Evolutionary conservation across 2,113 vertebrate species (phyloP).

Genomic region (Mastomys natalensis): DNA sequence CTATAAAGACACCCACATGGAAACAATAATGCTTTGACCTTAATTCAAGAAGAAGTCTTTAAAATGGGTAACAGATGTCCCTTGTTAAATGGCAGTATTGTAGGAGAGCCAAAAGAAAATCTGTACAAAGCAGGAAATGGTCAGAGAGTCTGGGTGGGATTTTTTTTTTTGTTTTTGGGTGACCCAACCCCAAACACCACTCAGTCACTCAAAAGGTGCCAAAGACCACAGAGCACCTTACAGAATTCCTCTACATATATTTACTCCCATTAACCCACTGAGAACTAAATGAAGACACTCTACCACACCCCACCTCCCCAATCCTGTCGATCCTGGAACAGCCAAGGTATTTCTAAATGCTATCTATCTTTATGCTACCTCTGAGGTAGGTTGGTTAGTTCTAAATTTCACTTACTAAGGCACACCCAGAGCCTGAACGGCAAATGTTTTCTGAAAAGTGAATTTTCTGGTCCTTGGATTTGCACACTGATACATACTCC

Average conservation of each 20-base stretch:
- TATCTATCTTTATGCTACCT: background rate
- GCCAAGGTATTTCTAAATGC: constrained; percentile 20
- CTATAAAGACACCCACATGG: constrained; percentile 52
- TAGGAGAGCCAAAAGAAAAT: background rate
- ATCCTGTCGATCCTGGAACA: background rate
- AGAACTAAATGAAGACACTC: constrained; percentile 6
- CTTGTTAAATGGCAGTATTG: background rate
- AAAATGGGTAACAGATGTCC: constrained; percentile 60
- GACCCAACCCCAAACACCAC: background rate
- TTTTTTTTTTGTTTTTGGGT: background rate
- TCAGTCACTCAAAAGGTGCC: constrained; percentile 19
- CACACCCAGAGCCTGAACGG: constrained; percentile 36
- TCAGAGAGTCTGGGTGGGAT: background rate
- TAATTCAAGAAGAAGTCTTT: constrained; percentile 56
- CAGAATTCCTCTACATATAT: background rate
- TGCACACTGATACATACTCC: background rate
- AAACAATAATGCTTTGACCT: constrained; percentile 60
- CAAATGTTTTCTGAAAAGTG: background rate
- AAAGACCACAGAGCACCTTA: constrained; percentile 1
- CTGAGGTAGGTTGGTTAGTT: background rate
- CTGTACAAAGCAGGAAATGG: background rate
- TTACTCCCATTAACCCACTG: background rate
- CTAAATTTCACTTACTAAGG: constrained; percentile 54
- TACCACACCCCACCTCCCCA: background rate
- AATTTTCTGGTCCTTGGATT: background rate